Percentiles rank a stretch among this genome's conserved stretches.
These are phyloP conservation scores for Himalopsyche phryganea DNA, from an alignment of 1,140 invertebrate genomes.

Conservation along the genomic window DNA sequence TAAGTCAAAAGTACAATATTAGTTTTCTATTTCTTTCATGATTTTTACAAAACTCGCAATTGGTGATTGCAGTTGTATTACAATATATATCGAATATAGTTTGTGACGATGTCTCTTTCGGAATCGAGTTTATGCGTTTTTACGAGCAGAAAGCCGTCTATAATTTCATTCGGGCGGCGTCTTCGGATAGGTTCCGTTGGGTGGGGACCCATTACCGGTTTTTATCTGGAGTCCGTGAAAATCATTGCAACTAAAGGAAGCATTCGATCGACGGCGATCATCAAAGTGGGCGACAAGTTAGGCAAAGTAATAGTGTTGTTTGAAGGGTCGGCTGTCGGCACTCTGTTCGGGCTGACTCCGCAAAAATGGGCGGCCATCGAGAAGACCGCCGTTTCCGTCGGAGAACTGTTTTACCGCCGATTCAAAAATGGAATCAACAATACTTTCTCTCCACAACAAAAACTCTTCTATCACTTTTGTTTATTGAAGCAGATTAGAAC, in stretches of 20 bases:
- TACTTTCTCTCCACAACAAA: constrained; percentile 17
- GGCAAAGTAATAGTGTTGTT: constrained; percentile 15
- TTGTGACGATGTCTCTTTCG: too few relatives aligned
- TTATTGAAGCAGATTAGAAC: constrained; percentile 3
- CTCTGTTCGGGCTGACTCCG: constrained; percentile 12
- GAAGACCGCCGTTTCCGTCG: neutral
- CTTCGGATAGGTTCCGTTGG: constrained; percentile 7
- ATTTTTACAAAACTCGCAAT: too few relatives aligned
- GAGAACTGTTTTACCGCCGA: constrained; percentile 18
- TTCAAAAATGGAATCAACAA: constrained; percentile 19
- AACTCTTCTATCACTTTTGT: constrained; percentile 26
- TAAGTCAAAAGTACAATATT: too few relatives aligned
- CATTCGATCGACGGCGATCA: constrained; percentile 9
- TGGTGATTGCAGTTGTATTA: too few relatives aligned
- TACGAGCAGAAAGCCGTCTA: constrained; percentile 5
- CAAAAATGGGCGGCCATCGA: constrained; percentile 19
- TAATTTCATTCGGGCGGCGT: constrained; percentile 12
- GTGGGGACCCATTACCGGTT: constrained; percentile 14
- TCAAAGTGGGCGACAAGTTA: constrained; percentile 11
- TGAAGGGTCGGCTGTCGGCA: constrained; percentile 8
- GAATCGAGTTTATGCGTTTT: neutral
- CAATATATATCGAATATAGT: too few relatives aligned
- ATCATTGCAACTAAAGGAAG: neutral
- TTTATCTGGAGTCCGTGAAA: constrained; percentile 20
- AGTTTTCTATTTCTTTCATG: too few relatives aligned